phyloP scores from a whole-genome alignment of 2,113 vertebrate genomes.

The Neodontobutis hainanensis region DNA sequence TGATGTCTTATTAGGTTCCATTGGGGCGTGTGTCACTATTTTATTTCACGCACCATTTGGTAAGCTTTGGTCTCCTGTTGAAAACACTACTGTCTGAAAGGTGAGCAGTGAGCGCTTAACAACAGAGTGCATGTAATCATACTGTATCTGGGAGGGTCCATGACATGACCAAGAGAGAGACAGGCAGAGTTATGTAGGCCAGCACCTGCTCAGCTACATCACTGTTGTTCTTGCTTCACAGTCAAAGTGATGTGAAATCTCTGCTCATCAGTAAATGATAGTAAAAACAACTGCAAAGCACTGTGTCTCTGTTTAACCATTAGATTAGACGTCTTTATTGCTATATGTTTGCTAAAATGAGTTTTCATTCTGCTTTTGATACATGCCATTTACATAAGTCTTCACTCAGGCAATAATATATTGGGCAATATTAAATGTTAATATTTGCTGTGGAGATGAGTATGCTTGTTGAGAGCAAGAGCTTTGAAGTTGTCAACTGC shows the following conservation, averaged over 20 bases:
- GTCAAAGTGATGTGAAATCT: conserved; percentile 24
- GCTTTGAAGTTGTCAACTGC: conserved; percentile 38
- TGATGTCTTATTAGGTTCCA: conserved; percentile 79
- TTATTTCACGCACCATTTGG: conserved; percentile 79
- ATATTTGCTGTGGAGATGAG: conserved; percentile 24
- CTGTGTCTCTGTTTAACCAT: background rate
- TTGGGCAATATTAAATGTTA: conserved; percentile 25
- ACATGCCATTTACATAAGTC: no score
- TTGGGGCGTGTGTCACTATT: conserved; percentile 73
- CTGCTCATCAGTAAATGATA: conserved; percentile 25
- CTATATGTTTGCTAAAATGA: no score
- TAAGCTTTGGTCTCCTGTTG: conserved; percentile 52
- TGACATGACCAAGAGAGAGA: conserved; percentile 42
- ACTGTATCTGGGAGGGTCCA: conserved; percentile 32
- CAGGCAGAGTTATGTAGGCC: conserved; percentile 31
- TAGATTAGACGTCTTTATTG: no score
- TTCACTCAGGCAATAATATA: conserved; percentile 29
- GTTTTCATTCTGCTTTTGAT: no score
- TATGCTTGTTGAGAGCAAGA: conserved; percentile 29
- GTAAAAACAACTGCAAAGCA: conserved; percentile 12
- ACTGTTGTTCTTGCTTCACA: conserved; percentile 16
- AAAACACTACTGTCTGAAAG: conserved; percentile 37
- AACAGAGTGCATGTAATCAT: conserved; percentile 26
- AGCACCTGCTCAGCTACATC: conserved; percentile 16
- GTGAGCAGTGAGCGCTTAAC: conserved; percentile 54